Conservation (phyloP, 2,797 vertebrate species). For the Parambassis ranga region DNA sequence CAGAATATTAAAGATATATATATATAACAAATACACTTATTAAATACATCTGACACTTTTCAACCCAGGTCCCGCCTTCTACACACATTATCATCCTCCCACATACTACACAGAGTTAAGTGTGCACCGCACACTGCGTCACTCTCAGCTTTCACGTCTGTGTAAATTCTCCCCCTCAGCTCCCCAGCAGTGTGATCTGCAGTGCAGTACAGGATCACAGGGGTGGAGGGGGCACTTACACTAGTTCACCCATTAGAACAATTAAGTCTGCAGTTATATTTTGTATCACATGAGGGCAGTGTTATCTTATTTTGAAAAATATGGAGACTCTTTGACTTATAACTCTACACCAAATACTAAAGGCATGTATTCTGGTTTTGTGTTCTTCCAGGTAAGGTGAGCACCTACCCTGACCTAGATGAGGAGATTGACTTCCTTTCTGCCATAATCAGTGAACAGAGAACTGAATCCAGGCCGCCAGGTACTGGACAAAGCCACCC, state of each 20-base stretch:
- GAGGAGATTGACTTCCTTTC: constrained; percentile 89
- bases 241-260: background rate
- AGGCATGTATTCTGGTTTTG: constrained; percentile 16
- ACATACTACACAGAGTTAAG: background rate
- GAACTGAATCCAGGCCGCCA: constrained; percentile 56
- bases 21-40: no score
- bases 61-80: background rate
- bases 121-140: background rate
- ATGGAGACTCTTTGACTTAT: no score
- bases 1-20: background rate
- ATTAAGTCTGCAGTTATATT: background rate
- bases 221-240: background rate
- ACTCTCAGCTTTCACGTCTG: background rate
- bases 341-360: no score
- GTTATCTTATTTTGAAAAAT: background rate
- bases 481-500: constrained; percentile 58
- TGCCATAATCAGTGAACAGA: constrained; percentile 81
- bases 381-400: constrained; percentile 56
- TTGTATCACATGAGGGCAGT: background rate
- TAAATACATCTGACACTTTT: background rate
- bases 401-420: constrained; percentile 78
- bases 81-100: background rate
- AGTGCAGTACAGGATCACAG: background rate
- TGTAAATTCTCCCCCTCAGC: background rate
- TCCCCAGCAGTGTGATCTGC: background rate